Evolutionary conservation across 2,797 vertebrate genomes (phyloP).

Genomic region (Poliocrania exsul): DNA sequence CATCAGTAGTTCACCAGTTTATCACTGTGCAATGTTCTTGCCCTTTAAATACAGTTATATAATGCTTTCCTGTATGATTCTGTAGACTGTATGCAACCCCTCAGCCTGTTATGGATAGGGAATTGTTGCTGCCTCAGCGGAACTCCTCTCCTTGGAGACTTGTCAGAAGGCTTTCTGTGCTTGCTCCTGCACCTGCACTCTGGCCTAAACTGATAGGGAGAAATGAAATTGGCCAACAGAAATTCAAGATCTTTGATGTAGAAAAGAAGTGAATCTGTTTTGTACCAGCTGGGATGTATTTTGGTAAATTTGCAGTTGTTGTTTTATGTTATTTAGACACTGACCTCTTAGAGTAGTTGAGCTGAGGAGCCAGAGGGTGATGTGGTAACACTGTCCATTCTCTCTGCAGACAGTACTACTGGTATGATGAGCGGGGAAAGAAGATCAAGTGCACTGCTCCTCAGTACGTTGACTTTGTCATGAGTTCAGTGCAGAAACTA

Average conservation of each 20-base stretch:
- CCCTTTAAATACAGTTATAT: not conserved
- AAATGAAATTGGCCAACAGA: not conserved
- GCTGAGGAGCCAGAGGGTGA: not conserved
- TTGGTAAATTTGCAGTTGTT: not conserved
- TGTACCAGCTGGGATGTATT: not conserved
- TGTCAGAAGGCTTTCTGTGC: not conserved
- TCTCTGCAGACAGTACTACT: constrained; percentile 93
- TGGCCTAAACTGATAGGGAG: not conserved
- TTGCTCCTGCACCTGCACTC: not conserved
- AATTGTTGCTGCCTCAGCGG: not conserved
- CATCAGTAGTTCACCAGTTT: not conserved
- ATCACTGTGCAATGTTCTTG: not conserved
- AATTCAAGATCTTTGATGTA: not conserved
- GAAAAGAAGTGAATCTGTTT: not conserved
- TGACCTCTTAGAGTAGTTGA: not conserved
- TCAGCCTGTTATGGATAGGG: not conserved
- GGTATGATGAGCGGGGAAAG: constrained; percentile 97
- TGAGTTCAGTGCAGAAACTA: constrained; percentile 98
- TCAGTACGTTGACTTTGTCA: constrained; percentile 98
- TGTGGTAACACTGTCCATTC: not conserved
- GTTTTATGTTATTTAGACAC: not conserved
- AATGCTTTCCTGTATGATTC: not conserved
- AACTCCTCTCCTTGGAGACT: not conserved
- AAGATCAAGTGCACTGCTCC: constrained; percentile 98
- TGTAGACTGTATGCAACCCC: not conserved